Evolutionary conservation across 2,113 vertebrate species (phyloP).

Genomic region (Macquaria australasica): DNA sequence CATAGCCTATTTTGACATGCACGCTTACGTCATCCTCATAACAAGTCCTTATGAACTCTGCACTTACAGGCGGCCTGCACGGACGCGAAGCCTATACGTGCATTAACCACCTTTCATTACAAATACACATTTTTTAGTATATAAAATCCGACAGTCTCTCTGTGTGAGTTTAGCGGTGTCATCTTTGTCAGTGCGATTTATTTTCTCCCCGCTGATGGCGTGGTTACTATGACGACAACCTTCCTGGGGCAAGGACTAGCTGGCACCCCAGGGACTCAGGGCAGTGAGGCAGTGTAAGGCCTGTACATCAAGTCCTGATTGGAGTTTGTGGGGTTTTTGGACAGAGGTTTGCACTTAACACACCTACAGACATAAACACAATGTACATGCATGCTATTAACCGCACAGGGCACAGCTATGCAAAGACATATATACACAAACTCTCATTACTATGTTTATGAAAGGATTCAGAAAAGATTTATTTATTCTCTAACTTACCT

Average conservation of each 20-base stretch:
- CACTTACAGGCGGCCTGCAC: not conserved
- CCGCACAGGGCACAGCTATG: not conserved
- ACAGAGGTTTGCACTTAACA: not conserved
- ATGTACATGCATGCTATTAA: not conserved
- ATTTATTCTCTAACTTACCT: not conserved
- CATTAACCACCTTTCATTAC: not conserved
- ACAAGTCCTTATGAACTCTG: slow-evolving; percentile 26
- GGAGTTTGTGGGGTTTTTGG: not conserved
- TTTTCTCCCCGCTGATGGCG: slow-evolving; percentile 69
- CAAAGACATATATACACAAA: not conserved
- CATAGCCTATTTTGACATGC: slow-evolving; percentile 13
- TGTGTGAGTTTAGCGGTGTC: slow-evolving; percentile 57
- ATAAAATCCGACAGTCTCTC: not conserved
- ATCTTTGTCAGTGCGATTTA: slow-evolving; percentile 61
- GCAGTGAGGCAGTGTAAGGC: slow-evolving; percentile 12
- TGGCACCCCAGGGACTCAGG: slow-evolving; percentile 73
- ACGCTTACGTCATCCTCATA: slow-evolving; percentile 38
- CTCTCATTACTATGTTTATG: not conserved
- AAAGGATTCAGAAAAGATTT: not conserved
- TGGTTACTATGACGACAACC: slow-evolving; percentile 86
- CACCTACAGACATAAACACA: not conserved
- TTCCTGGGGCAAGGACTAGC: slow-evolving; percentile 78
- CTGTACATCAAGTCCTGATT: slow-evolving; percentile 37
- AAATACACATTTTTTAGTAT: not conserved
- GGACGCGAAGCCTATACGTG: not conserved